Evolutionary conservation across 2,888 invertebrate genomes (phyloP).

Genomic region (Vanessa cardui): DNA sequence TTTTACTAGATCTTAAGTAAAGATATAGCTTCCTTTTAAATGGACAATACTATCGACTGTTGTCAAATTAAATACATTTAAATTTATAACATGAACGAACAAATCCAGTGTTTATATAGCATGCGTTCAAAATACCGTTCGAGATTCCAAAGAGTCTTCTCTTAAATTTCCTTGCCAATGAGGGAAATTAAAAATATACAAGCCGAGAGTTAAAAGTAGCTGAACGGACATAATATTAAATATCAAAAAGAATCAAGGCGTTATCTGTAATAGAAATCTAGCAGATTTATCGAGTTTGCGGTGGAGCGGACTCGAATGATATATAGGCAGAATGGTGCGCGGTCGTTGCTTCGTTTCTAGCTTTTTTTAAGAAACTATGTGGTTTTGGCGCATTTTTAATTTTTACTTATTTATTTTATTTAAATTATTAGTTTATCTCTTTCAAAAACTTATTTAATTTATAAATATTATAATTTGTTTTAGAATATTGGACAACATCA

Average conservation of each 20-base stretch:
- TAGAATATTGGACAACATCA: too few relatives aligned
- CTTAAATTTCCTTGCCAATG: neutral
- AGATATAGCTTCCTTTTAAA: too few relatives aligned
- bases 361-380: conserved; percentile 11
- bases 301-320: conserved; percentile 65
- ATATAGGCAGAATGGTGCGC: conserved; percentile 65
- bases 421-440: too few relatives aligned
- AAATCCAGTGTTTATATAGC: too few relatives aligned
- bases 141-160: too few relatives aligned
- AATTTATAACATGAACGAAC: too few relatives aligned
- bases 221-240: conserved; percentile 74
- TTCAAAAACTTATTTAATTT: too few relatives aligned
- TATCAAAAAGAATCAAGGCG: conserved; percentile 76
- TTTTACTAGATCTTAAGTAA: too few relatives aligned
- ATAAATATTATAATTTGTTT: too few relatives aligned
- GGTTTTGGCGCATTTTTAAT: neutral
- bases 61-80: too few relatives aligned
- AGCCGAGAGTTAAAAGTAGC: conserved; percentile 53
- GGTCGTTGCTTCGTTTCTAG: conserved; percentile 47
- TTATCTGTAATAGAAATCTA: conserved; percentile 81
- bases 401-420: neutral
- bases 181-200: conserved; percentile 39
- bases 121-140: too few relatives aligned
- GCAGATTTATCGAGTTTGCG: conserved; percentile 76
- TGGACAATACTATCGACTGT: too few relatives aligned